These are phyloP conservation scores for Anoncus sp. DNA, from an alignment of 2,888 invertebrate species.

Conservation along the genomic window DNA sequence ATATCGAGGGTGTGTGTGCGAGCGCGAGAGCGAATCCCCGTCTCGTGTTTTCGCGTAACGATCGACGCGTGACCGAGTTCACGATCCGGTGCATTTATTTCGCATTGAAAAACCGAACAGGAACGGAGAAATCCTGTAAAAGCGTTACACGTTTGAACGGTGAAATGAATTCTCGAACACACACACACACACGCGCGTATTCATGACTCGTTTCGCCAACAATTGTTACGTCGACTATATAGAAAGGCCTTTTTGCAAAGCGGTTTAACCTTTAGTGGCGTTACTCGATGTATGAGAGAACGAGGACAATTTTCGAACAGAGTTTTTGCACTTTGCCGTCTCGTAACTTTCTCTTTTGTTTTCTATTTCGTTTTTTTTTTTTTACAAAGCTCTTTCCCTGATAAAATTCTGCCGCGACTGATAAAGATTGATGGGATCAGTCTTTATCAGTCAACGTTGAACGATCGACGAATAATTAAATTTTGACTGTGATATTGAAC, in stretches of 20 bases:
- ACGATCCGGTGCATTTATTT: background rate
- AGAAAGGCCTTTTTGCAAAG: no score
- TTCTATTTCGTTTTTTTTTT: no score
- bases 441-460: background rate
- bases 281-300: no score
- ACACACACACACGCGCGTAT: background rate
- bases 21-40: background rate
- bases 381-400: no score
- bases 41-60: conserved; percentile 29
- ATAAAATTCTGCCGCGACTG: no score
- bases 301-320: no score
- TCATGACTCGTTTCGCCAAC: conserved; percentile 10
- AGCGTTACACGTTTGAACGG: conserved; percentile 17
- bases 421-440: no score
- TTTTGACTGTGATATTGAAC: background rate
- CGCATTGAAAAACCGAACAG: background rate
- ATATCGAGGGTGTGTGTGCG: background rate
- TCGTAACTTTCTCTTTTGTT: no score
- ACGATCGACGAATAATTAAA: background rate
- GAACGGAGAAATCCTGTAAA: conserved; percentile 10
- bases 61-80: conserved; percentile 37
- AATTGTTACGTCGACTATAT: conserved; percentile 5
- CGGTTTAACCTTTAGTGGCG: no score
- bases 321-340: no score
- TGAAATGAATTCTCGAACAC: background rate